Evolutionary conservation across 1,140 invertebrate genomes (phyloP), one percentile per base, ranked within the genome.

Genomic region (Drosophila lacteicornis): DNA sequence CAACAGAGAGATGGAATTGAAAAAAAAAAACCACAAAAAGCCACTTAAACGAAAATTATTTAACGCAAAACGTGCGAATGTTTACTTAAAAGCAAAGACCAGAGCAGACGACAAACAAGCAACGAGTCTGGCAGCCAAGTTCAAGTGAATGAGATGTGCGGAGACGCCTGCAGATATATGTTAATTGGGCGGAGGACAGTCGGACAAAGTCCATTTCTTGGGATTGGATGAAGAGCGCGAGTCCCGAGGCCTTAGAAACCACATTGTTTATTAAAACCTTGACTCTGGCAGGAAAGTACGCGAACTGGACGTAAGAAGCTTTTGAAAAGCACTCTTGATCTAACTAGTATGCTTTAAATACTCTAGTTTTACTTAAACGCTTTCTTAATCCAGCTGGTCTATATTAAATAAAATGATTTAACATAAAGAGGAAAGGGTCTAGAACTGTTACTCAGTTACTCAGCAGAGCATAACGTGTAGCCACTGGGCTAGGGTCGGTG

Each of bases 31-130:
- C 60, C 33, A 12, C 42, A 59, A 58, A 47, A 43, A 43, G 27
- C 27, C 60, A 82, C 75, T 82, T 68, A 82, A 82, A 42, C 43
- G 59, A 83, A 83, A 76, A 68, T 57, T 77, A 75, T 79, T 83
- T 79, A 84, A 57, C 61, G 49, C 58, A 80, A 83, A 83, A 66
- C 81, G 82, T 84, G 81, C 73, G 77, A 83, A 84, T 84, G 61
- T 83, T 84, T 83, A 71, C 66, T 84, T 42, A 43, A 63, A 71
- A 51, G 49, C 49, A 76, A 55, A 50, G 15, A 13, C n/a, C 46
- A 51, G 40, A 36, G 42, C 68, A 71, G 25, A 40, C 63, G 59
- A 63, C 59, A 67, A 47, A 38, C 63, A 38, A 67, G n/a, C 13
- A 30, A 17, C 13, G 33, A 63, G 36, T 47, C 33, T 63, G 53